Evolutionary conservation across 2,797 vertebrate species (phyloP).

Genomic region (Hemitrygon akajei): DNA sequence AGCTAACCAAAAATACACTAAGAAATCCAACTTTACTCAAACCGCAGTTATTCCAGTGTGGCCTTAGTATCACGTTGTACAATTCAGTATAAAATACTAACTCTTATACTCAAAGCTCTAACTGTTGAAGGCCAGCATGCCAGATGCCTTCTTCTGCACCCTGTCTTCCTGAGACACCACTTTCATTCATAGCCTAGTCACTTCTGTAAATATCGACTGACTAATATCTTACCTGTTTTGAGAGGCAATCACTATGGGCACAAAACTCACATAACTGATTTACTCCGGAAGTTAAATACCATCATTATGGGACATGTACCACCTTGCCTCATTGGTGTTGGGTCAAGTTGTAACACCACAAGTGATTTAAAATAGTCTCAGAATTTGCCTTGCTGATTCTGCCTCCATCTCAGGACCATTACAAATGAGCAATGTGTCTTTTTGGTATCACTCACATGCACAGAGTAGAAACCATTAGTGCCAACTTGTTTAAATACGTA

Average conservation of each 20-base stretch:
- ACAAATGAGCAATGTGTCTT: background rate
- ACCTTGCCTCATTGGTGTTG: background rate
- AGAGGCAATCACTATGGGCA: background rate
- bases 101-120: too few relatives aligned
- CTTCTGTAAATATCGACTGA: background rate
- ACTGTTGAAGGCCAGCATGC: too few relatives aligned
- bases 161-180: too few relatives aligned
- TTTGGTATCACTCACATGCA: background rate
- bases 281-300: background rate
- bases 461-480: background rate
- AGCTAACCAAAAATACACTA: too few relatives aligned
- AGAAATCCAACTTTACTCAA: too few relatives aligned
- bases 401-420: background rate
- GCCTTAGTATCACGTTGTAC: too few relatives aligned
- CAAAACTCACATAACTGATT: background rate
- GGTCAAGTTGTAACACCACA: background rate
- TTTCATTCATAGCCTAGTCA: background rate
- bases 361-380: background rate
- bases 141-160: too few relatives aligned
- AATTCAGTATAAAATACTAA: too few relatives aligned
- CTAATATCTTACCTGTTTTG: background rate
- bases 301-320: background rate
- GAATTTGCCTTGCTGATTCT: background rate
- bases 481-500: too few relatives aligned
- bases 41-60: too few relatives aligned